Base-by-base conservation (phyloP, 2,113 vertebrate species). In the Cyphomyrus discorhynchus region DNA sequence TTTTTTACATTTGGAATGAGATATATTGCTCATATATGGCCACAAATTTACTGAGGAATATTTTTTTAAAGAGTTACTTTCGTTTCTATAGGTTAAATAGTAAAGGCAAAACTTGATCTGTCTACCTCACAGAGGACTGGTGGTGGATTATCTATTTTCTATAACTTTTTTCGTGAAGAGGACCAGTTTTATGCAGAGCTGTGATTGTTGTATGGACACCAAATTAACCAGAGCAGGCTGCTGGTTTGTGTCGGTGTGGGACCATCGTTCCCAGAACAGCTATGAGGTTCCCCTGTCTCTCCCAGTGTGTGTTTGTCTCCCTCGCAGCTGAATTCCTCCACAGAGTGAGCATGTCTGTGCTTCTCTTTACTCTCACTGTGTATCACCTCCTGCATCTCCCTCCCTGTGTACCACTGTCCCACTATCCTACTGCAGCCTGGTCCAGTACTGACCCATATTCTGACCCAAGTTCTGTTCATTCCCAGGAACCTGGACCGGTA, bases 371-470 rank as follows among this genome's bases (percentile, higher is more conserved):
- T 6, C 70, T 45, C 19, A 45, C 53, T 45, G 89, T 91, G 91
- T 91, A 58, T 39, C 66, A 74, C 84, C 45, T 46, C 66, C 49
- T 27, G 52, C 39, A 9, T 24, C 3, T 90, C 92, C 27, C 52
- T 89, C 47, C 45, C 35, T 39, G 1, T 39, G 88, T 89, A 89
- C 87, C 77, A 89, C 91, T 83, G 24, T 74, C 86, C 89, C 91
- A 89, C 50, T 74, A 13, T 92, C 89, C 95, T 93, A 97, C 92
- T 97, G 96, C 92, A 97, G 94, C 88, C 96, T 93, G 92, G 96
- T 94, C 97, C 97, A 97, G 92, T 96, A 97, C 91, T 97, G 97
- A 90, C 95, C 94, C 92, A 96, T 91, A 93, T 93, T 95, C 91
- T 96, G 95, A 91, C 94, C 91, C 92, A 96, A 95, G 92, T 92